These are phyloP conservation scores for Drosophila repleta DNA, from an alignment of 1,140 invertebrate species.

Conservation along the genomic window DNA sequence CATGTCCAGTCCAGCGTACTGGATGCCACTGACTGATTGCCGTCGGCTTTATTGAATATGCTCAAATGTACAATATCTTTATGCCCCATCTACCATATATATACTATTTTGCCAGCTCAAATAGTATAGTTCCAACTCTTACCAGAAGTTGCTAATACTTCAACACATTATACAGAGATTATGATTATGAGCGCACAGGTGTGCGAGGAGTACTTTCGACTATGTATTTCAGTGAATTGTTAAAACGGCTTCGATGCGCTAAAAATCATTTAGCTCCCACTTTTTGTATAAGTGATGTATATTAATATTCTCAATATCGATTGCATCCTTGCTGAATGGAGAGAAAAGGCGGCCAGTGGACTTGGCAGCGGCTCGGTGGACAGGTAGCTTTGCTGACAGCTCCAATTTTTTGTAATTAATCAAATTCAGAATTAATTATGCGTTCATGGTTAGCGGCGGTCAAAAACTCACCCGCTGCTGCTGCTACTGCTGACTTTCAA, in stretches of 20 bases:
- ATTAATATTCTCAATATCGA: constrained; percentile 9
- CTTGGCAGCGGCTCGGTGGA: not conserved
- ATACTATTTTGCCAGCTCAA: not conserved
- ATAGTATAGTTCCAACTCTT: not conserved
- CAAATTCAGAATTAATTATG: constrained; percentile 61
- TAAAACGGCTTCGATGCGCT: no score
- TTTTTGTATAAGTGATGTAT: not conserved
- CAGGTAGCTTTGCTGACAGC: constrained; percentile 1
- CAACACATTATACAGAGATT: no score
- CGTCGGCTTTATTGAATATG: not conserved
- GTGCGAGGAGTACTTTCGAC: not conserved
- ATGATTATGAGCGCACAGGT: no score
- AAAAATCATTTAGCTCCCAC: not conserved
- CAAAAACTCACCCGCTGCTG: constrained; percentile 17
- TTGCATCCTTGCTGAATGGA: constrained; percentile 5
- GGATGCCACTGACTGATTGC: not conserved
- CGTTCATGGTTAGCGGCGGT: constrained; percentile 12
- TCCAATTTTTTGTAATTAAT: constrained; percentile 44
- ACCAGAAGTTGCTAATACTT: no score
- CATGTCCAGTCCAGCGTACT: constrained; percentile 28
- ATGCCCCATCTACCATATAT: not conserved
- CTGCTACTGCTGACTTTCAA: not conserved
- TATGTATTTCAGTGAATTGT: no score
- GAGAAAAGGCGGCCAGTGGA: no score
- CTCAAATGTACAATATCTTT: no score